These are phyloP conservation scores for Pterostichus niger DNA, from an alignment of 2,888 invertebrate species.

Conservation along the genomic window DNA sequence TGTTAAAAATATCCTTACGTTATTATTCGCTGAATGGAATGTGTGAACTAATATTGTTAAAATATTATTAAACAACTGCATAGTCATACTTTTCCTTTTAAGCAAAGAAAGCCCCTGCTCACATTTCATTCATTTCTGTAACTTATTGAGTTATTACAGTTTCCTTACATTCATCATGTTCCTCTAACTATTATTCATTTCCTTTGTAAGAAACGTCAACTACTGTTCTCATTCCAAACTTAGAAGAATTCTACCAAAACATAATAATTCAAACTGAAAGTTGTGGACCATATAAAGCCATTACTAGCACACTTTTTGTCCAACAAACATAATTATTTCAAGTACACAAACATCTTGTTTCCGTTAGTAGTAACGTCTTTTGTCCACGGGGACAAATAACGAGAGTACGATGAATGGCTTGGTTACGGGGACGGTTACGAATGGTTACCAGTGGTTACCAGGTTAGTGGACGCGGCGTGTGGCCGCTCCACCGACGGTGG, in stretches of 20 bases:
- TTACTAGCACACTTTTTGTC: conserved; percentile 7
- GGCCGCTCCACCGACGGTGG: conserved; percentile 51
- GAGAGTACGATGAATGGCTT: conserved; percentile 23
- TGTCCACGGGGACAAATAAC: conserved; percentile 43
- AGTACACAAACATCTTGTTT: conserved; percentile 51
- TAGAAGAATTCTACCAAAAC: not conserved
- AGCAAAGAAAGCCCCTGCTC: not conserved
- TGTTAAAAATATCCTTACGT: conserved; percentile 16
- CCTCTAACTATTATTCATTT: conserved; percentile 11
- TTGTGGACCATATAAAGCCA: not conserved
- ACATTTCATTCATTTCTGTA: conserved; percentile 23
- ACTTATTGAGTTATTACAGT: conserved; percentile 22
- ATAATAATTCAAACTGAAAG: conserved; percentile 10
- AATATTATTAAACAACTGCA: conserved; percentile 11
- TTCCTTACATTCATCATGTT: conserved; percentile 38
- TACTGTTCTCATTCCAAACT: not conserved
- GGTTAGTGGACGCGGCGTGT: conserved; percentile 26
- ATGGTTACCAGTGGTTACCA: conserved; percentile 26
- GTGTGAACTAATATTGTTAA: conserved; percentile 32
- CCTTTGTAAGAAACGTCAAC: conserved; percentile 12
- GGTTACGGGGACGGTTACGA: conserved; percentile 14
- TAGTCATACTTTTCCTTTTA: conserved; percentile 14
- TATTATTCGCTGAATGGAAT: conserved; percentile 11
- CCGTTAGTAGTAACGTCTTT: conserved; percentile 29
- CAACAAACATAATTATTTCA: conserved; percentile 17